Evolutionary conservation across 2,113 vertebrate genomes (phyloP).

Genomic region (Alectura lathami): DNA sequence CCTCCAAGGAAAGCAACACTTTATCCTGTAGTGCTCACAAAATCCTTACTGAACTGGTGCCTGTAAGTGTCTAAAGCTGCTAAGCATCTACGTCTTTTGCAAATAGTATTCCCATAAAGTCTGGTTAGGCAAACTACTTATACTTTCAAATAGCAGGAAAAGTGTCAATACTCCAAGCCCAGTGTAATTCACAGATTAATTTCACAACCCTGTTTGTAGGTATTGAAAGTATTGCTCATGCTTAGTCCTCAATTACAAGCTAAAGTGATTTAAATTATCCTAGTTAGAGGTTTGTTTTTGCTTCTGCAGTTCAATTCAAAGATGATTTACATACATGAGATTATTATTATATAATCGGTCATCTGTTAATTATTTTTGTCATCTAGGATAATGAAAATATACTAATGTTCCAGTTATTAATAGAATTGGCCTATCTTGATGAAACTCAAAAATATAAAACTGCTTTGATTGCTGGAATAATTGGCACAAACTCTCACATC

Average conservation of each 20-base stretch:
- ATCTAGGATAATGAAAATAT: conserved; percentile 41
- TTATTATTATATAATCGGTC: conserved; percentile 29
- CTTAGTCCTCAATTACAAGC: conserved; percentile 4
- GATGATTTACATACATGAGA: background rate
- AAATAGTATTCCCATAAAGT: background rate
- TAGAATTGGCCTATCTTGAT: conserved; percentile 5
- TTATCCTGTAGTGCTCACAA: background rate
- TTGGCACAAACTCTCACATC: background rate
- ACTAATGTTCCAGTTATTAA: conserved; percentile 29
- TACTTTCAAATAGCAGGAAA: background rate
- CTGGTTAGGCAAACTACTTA: background rate
- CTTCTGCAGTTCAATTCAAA: background rate
- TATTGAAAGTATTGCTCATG: conserved; percentile 4
- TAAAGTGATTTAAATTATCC: conserved; percentile 9
- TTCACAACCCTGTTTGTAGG: background rate
- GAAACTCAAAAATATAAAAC: background rate
- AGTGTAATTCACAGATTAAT: conserved; percentile 19
- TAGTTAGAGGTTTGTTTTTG: background rate
- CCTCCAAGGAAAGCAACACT: background rate
- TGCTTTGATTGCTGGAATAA: background rate
- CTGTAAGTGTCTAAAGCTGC: background rate
- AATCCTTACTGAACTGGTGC: background rate
- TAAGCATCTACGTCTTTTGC: background rate
- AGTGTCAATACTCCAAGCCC: background rate
- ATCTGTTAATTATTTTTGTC: conserved; percentile 54